A percentile compares a stretch with the other conserved stretches of the same genome.
These are phyloP conservation scores for Osmerus mordax DNA, from an alignment of 2,113 vertebrate species.

Conservation along the genomic window DNA sequence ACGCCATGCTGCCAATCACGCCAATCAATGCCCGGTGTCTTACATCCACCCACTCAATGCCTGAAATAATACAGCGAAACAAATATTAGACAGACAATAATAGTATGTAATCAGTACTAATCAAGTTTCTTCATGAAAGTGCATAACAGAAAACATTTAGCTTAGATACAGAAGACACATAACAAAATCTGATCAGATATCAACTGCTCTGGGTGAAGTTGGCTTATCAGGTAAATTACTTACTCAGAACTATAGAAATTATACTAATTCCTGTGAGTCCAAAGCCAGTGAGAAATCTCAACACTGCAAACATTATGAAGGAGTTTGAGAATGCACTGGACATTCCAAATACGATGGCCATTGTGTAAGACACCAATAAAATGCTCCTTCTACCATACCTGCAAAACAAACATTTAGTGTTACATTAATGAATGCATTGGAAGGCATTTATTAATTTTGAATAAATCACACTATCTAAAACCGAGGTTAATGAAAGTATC, in stretches of 20 bases:
- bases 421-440: background rate
- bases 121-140: too few relatives aligned
- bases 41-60: constrained; percentile 69
- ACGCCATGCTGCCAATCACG: constrained; percentile 60
- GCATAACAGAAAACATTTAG: background rate
- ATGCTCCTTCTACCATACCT: constrained; percentile 66
- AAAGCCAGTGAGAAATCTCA: constrained; percentile 67
- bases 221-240: constrained; percentile 17
- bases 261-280: constrained; percentile 60
- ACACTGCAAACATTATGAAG: constrained; percentile 54
- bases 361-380: constrained; percentile 62
- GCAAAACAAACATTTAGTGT: constrained; percentile 1
- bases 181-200: background rate
- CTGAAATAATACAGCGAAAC: constrained; percentile 33
- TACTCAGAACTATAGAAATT: constrained; percentile 60
- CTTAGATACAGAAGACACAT: background rate
- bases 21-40: constrained; percentile 56
- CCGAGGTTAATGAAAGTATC: too few relatives aligned
- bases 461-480: too few relatives aligned
- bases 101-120: too few relatives aligned
- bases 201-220: background rate
- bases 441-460: background rate
- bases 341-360: constrained; percentile 48
- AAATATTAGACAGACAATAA: too few relatives aligned
- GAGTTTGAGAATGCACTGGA: constrained; percentile 60